Conservation (phyloP, 1,140 invertebrate species). For the Spodoptera litura region DNA sequence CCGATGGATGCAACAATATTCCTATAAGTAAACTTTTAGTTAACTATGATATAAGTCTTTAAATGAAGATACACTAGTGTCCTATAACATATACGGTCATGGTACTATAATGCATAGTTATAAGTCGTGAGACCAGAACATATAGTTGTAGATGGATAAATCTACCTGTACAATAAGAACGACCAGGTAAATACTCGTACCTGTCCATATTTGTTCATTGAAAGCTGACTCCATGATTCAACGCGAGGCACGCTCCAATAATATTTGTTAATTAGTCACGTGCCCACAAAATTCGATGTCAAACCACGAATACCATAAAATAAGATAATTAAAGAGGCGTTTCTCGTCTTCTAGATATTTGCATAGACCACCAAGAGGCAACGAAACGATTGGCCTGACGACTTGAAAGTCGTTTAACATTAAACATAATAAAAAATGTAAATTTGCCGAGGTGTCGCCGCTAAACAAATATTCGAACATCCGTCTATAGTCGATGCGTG, state of each 20-base stretch:
- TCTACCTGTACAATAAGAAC: too few species aligned
- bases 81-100: too few species aligned
- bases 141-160: too few species aligned
- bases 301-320: neutral
- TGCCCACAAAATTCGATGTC: conserved; percentile 2
- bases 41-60: too few species aligned
- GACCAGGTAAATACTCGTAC: too few species aligned
- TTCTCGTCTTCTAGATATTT: conserved; percentile 22
- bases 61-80: too few species aligned
- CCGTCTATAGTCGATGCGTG: conserved; percentile 59
- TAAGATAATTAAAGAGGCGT: conserved; percentile 43
- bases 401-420: conserved; percentile 33
- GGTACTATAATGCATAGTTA: too few species aligned
- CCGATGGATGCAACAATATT: too few species aligned
- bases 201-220: too few species aligned
- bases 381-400: conserved; percentile 35
- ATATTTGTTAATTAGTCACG: conserved; percentile 8
- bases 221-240: too few species aligned
- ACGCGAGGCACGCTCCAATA: conserved; percentile 2
- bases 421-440: conserved; percentile 38
- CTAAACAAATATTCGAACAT: conserved; percentile 51
- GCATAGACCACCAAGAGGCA: conserved; percentile 15
- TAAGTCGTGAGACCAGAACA: too few species aligned
- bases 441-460: conserved; percentile 42
- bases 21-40: too few species aligned